Conservation (phyloP, 2,113 vertebrate genomes). For the Eptesicus fuscus region DNA sequence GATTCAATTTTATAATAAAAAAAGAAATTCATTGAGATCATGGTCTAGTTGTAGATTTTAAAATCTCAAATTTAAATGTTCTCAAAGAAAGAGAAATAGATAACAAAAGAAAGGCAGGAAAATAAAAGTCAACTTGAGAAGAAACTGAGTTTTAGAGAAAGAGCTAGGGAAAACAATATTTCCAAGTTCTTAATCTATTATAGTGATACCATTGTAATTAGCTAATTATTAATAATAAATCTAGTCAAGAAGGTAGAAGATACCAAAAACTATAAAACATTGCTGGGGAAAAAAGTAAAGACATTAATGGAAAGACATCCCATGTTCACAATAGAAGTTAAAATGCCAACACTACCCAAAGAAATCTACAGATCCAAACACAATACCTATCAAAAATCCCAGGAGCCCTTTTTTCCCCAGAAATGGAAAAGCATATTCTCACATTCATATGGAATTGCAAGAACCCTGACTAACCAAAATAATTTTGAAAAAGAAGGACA, state of each 20-base stretch:
- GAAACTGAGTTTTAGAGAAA: neutral
- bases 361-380: neutral
- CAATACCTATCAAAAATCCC: neutral
- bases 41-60: neutral
- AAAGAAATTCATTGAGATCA: neutral
- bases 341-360: neutral
- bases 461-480: neutral
- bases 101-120: neutral
- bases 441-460: neutral
- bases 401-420: neutral
- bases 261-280: neutral
- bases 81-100: neutral
- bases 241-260: neutral
- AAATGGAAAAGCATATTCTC: neutral
- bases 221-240: neutral
- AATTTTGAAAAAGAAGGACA: neutral
- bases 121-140: slow-evolving; percentile 35
- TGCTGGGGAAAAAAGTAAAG: neutral
- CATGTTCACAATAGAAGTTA: neutral
- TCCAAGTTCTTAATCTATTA: neutral
- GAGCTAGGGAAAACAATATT: neutral
- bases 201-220: neutral
- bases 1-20: neutral
- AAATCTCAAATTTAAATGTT: slow-evolving; percentile 5
- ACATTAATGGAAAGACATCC: neutral